phyloP scores from a whole-genome alignment of 2,113 vertebrate species.

The Toxotes jaculatrix region DNA sequence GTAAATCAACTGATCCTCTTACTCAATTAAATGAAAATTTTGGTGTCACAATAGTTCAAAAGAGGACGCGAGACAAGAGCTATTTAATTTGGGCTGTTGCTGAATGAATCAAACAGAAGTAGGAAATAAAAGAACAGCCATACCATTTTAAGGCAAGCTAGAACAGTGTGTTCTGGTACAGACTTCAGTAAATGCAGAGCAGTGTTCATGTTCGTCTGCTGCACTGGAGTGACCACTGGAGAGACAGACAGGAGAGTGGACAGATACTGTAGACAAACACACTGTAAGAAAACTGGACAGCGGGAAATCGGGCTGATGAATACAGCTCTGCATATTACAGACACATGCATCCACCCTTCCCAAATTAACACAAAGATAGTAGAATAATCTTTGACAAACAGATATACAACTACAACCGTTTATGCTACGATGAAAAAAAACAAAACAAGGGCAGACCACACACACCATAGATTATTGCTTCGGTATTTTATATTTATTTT shows the following conservation, averaged over 20 bases:
- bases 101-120: slow-evolving; percentile 18
- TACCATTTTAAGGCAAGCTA: slow-evolving; percentile 27
- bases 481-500: slow-evolving; percentile 14
- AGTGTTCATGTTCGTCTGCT: slow-evolving; percentile 51
- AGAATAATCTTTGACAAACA: slow-evolving; percentile 6
- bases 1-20: slow-evolving; percentile 24
- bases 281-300: slow-evolving; percentile 5
- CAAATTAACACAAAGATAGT: slow-evolving; percentile 7
- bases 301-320: slow-evolving; percentile 33
- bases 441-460: slow-evolving; percentile 8
- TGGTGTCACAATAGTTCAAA: background rate
- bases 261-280: slow-evolving; percentile 28
- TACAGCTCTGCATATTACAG: slow-evolving; percentile 12
- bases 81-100: background rate
- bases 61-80: background rate
- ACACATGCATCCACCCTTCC: background rate
- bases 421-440: background rate
- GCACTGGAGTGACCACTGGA: slow-evolving; percentile 34
- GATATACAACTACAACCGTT: background rate
- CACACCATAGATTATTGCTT: background rate
- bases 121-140: background rate
- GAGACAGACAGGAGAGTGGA: slow-evolving; percentile 39
- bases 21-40: slow-evolving; percentile 39
- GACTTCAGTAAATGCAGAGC: slow-evolving; percentile 48
- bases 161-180: slow-evolving; percentile 58